Percentiles rank a stretch among this genome's conserved stretches.
phyloP scores from a whole-genome alignment of 2,888 invertebrate genomes.

The Thereva nobilitata region DNA sequence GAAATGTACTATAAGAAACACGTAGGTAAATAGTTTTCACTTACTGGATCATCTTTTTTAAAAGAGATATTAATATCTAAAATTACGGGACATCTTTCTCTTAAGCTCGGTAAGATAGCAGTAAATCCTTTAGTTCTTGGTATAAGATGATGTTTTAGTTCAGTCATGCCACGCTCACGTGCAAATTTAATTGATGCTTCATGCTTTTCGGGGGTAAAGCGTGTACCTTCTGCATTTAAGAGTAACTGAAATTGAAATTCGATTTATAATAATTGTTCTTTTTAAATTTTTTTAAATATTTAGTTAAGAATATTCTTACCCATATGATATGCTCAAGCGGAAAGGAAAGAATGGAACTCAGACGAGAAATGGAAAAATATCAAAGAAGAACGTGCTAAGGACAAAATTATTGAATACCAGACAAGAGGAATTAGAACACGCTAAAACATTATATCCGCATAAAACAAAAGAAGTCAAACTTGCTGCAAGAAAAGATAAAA shows the following conservation, averaged over 20 bases:
- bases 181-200: constrained; percentile 87
- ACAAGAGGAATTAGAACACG: too few species aligned
- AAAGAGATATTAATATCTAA: constrained; percentile 83
- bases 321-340: too few species aligned
- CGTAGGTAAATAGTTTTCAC: constrained; percentile 3
- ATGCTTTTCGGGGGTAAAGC: constrained; percentile 86
- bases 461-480: too few species aligned
- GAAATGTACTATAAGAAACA: background rate
- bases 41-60: constrained; percentile 65
- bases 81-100: constrained; percentile 78
- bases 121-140: constrained; percentile 96
- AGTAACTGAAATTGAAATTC: constrained; percentile 64
- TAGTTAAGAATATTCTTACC: too few species aligned
- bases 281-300: too few species aligned
- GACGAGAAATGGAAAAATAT: too few species aligned
- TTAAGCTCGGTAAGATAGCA: constrained; percentile 79
- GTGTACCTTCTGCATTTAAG: constrained; percentile 90
- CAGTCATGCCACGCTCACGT: constrained; percentile 78
- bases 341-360: too few species aligned
- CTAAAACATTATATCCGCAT: too few species aligned
- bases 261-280: too few species aligned
- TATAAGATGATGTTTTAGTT: constrained; percentile 85
- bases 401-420: too few species aligned
- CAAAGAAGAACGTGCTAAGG: too few species aligned
- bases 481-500: too few species aligned